Evolutionary conservation across 2,888 invertebrate species (phyloP).

Genomic region (Drosophila demipolita): DNA sequence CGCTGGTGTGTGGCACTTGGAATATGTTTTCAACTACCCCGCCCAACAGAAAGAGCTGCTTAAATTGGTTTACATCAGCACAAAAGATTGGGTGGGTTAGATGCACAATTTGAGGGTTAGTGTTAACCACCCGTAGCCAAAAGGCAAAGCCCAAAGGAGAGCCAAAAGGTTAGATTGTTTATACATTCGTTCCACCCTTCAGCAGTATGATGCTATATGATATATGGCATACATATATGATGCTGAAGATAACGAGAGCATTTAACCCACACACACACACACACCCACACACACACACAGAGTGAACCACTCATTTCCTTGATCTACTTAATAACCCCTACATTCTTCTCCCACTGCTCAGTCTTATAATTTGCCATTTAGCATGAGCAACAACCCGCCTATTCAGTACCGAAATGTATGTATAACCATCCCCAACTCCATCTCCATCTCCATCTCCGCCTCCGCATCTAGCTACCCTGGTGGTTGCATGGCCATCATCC

Average conservation of each 20-base stretch:
- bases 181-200: slow-evolving; percentile 64
- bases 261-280: slow-evolving; percentile 47
- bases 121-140: slow-evolving; percentile 74
- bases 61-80: slow-evolving; percentile 63
- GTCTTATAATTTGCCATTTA: slow-evolving; percentile 64
- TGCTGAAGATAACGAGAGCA: slow-evolving; percentile 64
- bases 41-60: slow-evolving; percentile 24
- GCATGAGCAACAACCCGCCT: slow-evolving; percentile 41
- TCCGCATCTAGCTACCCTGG: slow-evolving; percentile 14
- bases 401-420: slow-evolving; percentile 36
- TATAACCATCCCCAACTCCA: slow-evolving; percentile 31
- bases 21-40: slow-evolving; percentile 62
- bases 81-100: slow-evolving; percentile 37
- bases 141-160: slow-evolving; percentile 35
- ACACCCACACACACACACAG: slow-evolving; percentile 32
- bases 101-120: slow-evolving; percentile 43
- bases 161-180: slow-evolving; percentile 34
- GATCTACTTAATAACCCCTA: slow-evolving; percentile 47
- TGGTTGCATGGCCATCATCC: slow-evolving; percentile 53
- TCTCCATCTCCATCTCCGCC: neutral
- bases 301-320: slow-evolving; percentile 18
- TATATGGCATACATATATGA: slow-evolving; percentile 39
- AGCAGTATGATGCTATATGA: slow-evolving; percentile 51
- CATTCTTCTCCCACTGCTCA: slow-evolving; percentile 30
- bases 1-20: slow-evolving; percentile 58